Conservation (phyloP, 2,888 invertebrate genomes). For the Petrolisthes cinctipes region DNA sequence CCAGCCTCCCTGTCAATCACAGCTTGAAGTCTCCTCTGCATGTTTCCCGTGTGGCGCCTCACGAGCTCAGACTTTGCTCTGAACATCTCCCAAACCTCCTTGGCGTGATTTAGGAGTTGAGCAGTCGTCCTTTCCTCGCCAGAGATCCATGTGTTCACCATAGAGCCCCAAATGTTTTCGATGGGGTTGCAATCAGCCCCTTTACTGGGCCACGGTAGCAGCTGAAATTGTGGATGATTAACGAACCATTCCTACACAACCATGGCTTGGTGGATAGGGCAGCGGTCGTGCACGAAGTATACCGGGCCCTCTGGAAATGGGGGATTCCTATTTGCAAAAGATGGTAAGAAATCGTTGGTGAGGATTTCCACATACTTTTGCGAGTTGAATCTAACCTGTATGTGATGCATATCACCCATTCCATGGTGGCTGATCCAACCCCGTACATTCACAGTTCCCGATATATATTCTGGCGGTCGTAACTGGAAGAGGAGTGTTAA, state of each 20-base stretch:
- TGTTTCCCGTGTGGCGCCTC: too few species aligned
- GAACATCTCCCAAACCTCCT: neutral
- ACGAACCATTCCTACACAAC: too few species aligned
- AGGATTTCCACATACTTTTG: neutral
- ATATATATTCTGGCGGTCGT: neutral
- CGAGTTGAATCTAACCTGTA: neutral
- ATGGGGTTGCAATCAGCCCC: neutral
- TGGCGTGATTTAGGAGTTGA: neutral
- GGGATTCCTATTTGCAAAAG: neutral
- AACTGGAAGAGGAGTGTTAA: neutral
- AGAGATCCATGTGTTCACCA: neutral
- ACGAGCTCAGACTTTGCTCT: neutral
- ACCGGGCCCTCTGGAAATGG: too few species aligned
- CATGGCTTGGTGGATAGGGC: too few species aligned
- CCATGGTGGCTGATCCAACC: slow-evolving; percentile 1
- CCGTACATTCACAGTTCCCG: neutral
- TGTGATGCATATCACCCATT: too few species aligned
- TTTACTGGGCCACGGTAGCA: too few species aligned
- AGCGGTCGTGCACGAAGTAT: too few species aligned
- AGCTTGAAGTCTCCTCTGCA: too few species aligned
- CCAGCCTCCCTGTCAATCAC: too few species aligned
- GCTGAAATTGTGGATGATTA: too few species aligned
- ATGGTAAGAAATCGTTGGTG: too few species aligned
- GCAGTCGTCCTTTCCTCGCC: neutral
- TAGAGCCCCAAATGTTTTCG: neutral